phyloP scores from a whole-genome alignment of 2,797 vertebrate genomes.

The Acrossocheilus wenchowensis region DNA sequence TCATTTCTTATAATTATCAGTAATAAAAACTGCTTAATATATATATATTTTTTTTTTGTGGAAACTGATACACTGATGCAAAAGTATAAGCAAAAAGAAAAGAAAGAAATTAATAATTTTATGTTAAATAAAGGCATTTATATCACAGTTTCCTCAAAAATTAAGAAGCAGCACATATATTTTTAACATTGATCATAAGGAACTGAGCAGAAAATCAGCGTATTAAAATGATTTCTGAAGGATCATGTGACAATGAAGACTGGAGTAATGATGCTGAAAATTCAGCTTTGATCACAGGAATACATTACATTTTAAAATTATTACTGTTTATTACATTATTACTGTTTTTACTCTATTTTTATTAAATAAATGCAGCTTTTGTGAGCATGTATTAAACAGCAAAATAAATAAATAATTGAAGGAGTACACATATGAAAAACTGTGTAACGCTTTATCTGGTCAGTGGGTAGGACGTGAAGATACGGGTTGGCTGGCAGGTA shows the following conservation, averaged over 20 bases:
- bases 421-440: not conserved
- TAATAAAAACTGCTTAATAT: no score
- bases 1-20: no score
- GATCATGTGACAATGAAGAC: not conserved
- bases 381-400: not conserved
- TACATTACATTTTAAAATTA: not conserved
- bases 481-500: slow-evolving; percentile 48
- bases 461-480: slow-evolving; percentile 25
- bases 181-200: not conserved
- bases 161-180: no score
- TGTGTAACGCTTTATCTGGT: slow-evolving; percentile 1
- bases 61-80: no score
- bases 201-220: not conserved
- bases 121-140: no score
- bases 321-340: not conserved
- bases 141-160: no score
- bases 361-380: not conserved
- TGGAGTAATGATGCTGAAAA: not conserved
- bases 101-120: fast-evolving
- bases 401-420: not conserved
- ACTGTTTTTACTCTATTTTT: not conserved
- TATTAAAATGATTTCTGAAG: not conserved
- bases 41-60: no score
- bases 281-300: not conserved
- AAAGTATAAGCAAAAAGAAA: no score